Base-by-base conservation (phyloP, 2,797 vertebrate species). In the Cyclopterus lumpus region DNA sequence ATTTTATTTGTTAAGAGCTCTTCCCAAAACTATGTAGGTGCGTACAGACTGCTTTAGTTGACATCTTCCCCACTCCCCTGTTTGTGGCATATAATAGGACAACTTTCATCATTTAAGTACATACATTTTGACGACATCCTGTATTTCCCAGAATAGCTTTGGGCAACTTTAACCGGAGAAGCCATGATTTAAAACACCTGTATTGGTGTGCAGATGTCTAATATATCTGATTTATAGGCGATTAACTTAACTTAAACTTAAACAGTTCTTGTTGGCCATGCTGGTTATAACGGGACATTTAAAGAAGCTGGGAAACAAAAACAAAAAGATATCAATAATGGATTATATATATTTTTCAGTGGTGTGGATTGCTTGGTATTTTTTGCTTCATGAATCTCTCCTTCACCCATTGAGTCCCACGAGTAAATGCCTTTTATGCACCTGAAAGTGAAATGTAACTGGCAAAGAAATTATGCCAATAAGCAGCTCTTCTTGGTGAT, bases 401-500 rank as follows among this genome's bases (percentile, higher is more conserved):
- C 8, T 55, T 10, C 22, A 9, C 3, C 36, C 8, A 10, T 40
- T 59, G 10, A 38, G 26, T 36, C n/a, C 14, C 30, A 0, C 24
- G 58, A 64, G 49, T 38, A 12, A 3, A 40, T 40, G 10, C 10
- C 38, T 40, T n/a, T 40, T 40, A 40, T 40, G 38, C 38, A 40
- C 38, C 38, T 40, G 11, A 40, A 40, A 40, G 11, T 40, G 38
- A 40, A 40, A 40, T 12, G 2, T 44, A 63, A 68, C 26, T 15
- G 1, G 26, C 20, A 44, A 22, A 22, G 44, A 46, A 48, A 55
- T 11, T 0, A 30, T 67, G 38, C 30, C 38, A 48, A 11, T 28
- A 60, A 74, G 60, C 10, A 32, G 71, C n/a, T 61, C 75, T 63
- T 46, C 59, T n/a, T n/a, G n/a, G n/a, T n/a, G n/a, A n/a, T n/a